Evolutionary conservation across 2,888 invertebrate species (phyloP).

Genomic region (Cetonia aurata): DNA sequence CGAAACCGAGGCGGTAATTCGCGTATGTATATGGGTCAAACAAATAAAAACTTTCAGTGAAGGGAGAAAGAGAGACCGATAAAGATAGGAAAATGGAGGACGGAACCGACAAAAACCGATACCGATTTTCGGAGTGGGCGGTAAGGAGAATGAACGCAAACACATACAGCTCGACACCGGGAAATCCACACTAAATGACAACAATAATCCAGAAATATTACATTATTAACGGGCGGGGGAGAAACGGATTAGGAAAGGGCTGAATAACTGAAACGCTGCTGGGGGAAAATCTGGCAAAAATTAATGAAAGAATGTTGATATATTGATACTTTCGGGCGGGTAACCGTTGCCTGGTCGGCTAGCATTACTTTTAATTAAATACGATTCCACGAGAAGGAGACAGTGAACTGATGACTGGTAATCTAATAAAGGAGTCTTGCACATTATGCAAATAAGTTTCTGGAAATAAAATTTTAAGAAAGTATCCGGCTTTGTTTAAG

Average conservation of each 20-base stretch:
- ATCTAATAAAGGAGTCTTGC: slow-evolving; percentile 27
- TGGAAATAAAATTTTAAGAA: slow-evolving; percentile 24
- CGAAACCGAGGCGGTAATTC: slow-evolving; percentile 12
- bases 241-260: slow-evolving; percentile 27
- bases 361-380: slow-evolving; percentile 33
- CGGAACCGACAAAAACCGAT: background rate
- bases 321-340: slow-evolving; percentile 15
- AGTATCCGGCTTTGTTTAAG: background rate
- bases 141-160: slow-evolving; percentile 31
- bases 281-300: slow-evolving; percentile 20
- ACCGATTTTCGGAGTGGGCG: background rate
- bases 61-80: background rate
- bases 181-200: slow-evolving; percentile 38
- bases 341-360: slow-evolving; percentile 3
- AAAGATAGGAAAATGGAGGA: background rate
- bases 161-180: slow-evolving; percentile 30
- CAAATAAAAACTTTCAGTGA: slow-evolving; percentile 15
- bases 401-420: slow-evolving; percentile 15
- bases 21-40: slow-evolving; percentile 26
- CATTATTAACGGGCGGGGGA: slow-evolving; percentile 26
- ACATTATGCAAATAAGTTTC: slow-evolving; percentile 31
- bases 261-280: slow-evolving; percentile 1
- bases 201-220: slow-evolving; percentile 40
- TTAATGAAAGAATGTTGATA: slow-evolving; percentile 37
- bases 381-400: slow-evolving; percentile 8